phyloP scores from a whole-genome alignment of 2,113 vertebrate genomes.

The Callorhinus ursinus region DNA sequence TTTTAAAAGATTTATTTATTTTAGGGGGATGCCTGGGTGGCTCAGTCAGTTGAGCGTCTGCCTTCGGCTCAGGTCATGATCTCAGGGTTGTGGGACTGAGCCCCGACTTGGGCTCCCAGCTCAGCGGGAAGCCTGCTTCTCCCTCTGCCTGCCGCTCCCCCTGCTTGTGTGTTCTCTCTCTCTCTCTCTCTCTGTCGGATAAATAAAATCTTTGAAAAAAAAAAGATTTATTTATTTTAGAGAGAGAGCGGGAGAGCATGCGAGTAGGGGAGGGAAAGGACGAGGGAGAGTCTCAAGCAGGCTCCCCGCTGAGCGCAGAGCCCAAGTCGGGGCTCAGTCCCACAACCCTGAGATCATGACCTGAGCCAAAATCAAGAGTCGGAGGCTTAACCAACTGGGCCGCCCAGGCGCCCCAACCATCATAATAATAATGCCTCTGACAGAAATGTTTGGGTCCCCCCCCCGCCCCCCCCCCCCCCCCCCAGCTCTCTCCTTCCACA shows the following conservation, averaged over 20 bases:
- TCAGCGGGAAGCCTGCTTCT: too few species aligned
- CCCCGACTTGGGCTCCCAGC: fast-evolving
- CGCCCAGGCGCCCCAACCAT: not conserved
- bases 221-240: not conserved
- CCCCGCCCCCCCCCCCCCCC: too few species aligned
- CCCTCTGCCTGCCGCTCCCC: too few species aligned
- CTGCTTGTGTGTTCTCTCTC: too few species aligned
- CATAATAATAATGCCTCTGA: not conserved
- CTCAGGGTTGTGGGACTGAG: too few species aligned
- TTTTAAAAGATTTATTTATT: not conserved
- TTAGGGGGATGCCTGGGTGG: not conserved
- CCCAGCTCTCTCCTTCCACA: not conserved
- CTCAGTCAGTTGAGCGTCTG: too few species aligned
- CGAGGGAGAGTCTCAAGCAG: not conserved
- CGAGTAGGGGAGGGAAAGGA: not conserved
- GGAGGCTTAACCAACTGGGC: fast-evolving
- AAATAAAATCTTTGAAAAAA: too few species aligned
- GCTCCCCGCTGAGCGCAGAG: fast-evolving
- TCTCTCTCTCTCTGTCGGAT: too few species aligned
- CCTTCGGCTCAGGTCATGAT: too few species aligned
- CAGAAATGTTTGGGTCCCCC: not conserved
- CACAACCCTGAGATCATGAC: not conserved
- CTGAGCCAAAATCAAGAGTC: not conserved
- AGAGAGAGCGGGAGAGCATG: not conserved
- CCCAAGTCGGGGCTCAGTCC: not conserved